Conservation (phyloP, 2,113 vertebrate species). For the Microtus oregoni region DNA sequence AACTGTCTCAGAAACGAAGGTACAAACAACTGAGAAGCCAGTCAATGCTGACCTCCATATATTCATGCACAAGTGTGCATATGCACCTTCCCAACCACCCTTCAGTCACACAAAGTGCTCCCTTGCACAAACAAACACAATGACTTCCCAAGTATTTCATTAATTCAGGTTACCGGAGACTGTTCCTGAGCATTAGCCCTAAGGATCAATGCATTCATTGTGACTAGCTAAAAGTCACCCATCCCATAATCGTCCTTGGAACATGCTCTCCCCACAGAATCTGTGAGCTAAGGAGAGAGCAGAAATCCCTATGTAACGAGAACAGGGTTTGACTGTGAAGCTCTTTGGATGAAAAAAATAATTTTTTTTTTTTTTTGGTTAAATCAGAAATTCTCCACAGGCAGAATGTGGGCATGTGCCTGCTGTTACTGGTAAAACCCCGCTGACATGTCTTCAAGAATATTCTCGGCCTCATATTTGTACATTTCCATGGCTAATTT, state of each 20-base stretch:
- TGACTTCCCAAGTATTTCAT: not conserved
- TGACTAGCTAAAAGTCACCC: not conserved
- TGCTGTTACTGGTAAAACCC: conserved; percentile 10
- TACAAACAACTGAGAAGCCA: not conserved
- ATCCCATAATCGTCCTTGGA: not conserved
- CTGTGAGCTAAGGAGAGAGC: not conserved
- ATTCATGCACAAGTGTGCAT: not conserved
- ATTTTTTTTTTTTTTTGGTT: too few relatives aligned
- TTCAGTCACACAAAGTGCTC: not conserved
- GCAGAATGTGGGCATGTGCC: not conserved
- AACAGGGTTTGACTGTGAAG: conserved; percentile 5
- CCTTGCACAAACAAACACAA: not conserved
- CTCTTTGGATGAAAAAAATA: not conserved
- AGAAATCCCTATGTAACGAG: not conserved
- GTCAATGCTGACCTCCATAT: not conserved
- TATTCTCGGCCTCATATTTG: conserved; percentile 41
- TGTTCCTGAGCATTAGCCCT: not conserved
- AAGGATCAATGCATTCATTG: not conserved
- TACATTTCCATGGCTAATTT: conserved; percentile 75
- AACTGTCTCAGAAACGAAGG: not conserved
- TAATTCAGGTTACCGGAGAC: not conserved
- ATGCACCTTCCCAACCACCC: too few relatives aligned
- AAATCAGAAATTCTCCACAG: conserved; percentile 21
- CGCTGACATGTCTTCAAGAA: not conserved
- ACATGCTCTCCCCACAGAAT: not conserved